Base-by-base conservation (phyloP, 2,797 vertebrate genomes). In the Myiotriccus ornatus region DNA sequence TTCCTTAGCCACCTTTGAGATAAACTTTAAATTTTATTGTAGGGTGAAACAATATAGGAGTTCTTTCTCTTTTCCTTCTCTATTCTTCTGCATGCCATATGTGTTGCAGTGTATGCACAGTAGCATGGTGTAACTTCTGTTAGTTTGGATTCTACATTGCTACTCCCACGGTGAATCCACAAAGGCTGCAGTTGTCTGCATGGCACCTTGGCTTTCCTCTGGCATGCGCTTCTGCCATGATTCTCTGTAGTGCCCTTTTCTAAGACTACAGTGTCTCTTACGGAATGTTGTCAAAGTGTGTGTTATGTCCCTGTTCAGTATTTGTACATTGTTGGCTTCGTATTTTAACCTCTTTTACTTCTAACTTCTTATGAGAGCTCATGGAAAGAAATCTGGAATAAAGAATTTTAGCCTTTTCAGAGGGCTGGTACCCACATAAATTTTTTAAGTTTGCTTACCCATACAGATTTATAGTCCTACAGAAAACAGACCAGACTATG, bases 31-130 rank as follows among this genome's bases (percentile, higher is more conserved):
- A 44, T 59, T 77, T 81, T 89, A 55, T 22, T 37, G 35, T 25
- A 85, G 57, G 47, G 12, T 4, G 7, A 47, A 59, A 50, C 37
- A 37, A 52, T 9, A 10, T 1, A 80, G 50, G 37, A 7, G 5
- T 49, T 75, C 70, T 78, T 90, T 25, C 59, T 71, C 59, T 86
- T 81, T 39, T 69, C 67, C 34, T 76, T 76, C 52, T 83, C 68
- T 91, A 46, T 93, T 81, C 34, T 92, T 82, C 52, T 82, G 89
- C 87, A 70, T 94, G 94, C 67, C 22, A 0, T 84, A 10, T 3
- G 2, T 60, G 19, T 53, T 69, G 59, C 21, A 14, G 41, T 47
- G 7, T 59, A 27, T 2, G 4, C 23, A 9, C 22, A 37, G 71
- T 24, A 78, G 84, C 56, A 22, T 3, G 43, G 39, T 56, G 39